These are phyloP conservation scores for Reinhardtius hippoglossoides DNA, from an alignment of 2,113 vertebrate species.

Conservation along the genomic window DNA sequence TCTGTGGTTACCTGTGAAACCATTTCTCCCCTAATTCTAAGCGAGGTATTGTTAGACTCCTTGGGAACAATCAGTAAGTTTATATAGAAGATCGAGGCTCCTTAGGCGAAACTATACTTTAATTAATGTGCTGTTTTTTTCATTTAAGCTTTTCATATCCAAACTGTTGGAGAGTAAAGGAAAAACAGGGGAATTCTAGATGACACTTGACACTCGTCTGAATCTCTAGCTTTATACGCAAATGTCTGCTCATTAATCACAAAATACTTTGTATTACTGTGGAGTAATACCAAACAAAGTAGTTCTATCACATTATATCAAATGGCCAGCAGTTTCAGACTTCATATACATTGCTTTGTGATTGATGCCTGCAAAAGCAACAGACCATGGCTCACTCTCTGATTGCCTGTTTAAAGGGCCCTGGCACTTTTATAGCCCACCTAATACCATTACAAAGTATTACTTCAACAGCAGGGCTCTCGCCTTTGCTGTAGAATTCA, in stretches of 20 bases:
- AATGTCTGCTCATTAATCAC: conserved; percentile 2
- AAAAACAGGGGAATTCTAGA: too few species aligned
- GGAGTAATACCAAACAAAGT: conserved; percentile 40
- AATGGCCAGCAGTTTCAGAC: conserved; percentile 43
- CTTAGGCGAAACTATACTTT: background rate
- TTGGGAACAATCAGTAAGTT: background rate
- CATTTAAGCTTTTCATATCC: too few species aligned
- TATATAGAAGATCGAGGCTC: background rate
- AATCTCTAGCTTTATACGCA: background rate
- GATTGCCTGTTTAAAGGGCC: conserved; percentile 71
- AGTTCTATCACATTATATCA: conserved; percentile 46
- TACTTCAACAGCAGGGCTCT: conserved; percentile 60
- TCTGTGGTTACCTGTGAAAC: background rate
- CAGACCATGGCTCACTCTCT: conserved; percentile 68
- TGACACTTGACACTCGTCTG: background rate
- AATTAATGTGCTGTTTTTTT: background rate
- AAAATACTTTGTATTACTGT: conserved; percentile 23
- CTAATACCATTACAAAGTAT: conserved; percentile 77
- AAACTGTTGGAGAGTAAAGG: too few species aligned
- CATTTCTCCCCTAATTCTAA: background rate
- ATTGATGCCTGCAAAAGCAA: conserved; percentile 65
- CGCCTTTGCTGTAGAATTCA: conserved; percentile 57
- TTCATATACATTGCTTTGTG: conserved; percentile 66
- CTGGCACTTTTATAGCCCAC: conserved; percentile 74
- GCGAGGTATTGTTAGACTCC: background rate